phyloP scores from a whole-genome alignment of 2,888 invertebrate species.

The Cetonia aurata region DNA sequence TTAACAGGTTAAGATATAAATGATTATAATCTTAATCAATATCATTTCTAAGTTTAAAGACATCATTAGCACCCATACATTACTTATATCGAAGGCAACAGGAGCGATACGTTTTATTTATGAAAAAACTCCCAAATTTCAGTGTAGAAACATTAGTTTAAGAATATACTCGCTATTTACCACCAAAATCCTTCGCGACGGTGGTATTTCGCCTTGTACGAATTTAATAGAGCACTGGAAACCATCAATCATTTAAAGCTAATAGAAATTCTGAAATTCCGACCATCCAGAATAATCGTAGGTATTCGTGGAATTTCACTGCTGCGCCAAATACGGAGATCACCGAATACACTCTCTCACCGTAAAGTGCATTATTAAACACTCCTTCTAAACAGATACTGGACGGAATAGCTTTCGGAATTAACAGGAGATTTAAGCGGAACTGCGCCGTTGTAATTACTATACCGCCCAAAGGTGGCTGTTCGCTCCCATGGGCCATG shows the following conservation, averaged over 20 bases:
- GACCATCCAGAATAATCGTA: constrained; percentile 26
- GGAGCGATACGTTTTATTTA: too few species aligned
- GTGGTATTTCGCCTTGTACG: background rate
- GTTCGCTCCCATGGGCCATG: background rate
- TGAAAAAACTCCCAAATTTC: background rate
- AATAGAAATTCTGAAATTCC: constrained; percentile 50
- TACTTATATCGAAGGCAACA: too few species aligned
- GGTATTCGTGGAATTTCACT: constrained; percentile 31
- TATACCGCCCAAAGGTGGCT: background rate
- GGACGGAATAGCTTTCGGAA: constrained; percentile 12
- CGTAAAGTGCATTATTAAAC: constrained; percentile 32
- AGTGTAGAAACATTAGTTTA: background rate
- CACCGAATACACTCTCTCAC: constrained; percentile 5
- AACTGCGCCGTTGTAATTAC: constrained; percentile 6
- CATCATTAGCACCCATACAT: too few species aligned
- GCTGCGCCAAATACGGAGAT: constrained; percentile 26
- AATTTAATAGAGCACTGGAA: constrained; percentile 48
- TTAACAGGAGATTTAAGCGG: constrained; percentile 27
- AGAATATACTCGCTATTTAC: background rate
- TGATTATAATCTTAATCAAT: too few species aligned
- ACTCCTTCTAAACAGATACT: constrained; percentile 23
- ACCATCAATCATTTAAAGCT: constrained; percentile 51
- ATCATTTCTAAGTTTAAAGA: too few species aligned
- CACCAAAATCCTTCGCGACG: background rate
- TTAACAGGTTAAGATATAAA: too few species aligned